Conservation (phyloP, 2,888 invertebrate species). For the Lordiphosa fenestrarum region DNA sequence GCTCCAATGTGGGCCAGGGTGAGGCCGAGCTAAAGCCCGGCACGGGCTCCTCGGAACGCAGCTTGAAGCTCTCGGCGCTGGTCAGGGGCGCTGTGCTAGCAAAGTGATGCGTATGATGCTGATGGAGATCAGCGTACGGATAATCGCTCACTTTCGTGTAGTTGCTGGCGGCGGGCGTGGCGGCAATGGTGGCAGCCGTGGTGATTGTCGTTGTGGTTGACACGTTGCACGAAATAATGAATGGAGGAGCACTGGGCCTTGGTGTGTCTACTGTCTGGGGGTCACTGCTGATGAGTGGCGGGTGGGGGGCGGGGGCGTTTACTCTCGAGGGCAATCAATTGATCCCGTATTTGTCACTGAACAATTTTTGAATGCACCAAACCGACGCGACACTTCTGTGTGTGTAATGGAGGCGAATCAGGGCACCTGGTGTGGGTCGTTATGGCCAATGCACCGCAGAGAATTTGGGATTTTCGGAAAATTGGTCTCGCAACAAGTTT, state of each 20-base stretch:
- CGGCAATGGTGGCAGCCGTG: conserved; percentile 66
- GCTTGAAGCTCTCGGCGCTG: conserved; percentile 74
- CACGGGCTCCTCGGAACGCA: conserved; percentile 89
- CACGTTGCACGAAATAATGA: conserved; percentile 6
- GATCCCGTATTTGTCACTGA: conserved; percentile 4
- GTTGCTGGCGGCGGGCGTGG: conserved; percentile 50
- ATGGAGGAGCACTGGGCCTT: conserved; percentile 1
- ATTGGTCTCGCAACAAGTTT: conserved; percentile 74
- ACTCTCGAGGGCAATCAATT: conserved; percentile 6
- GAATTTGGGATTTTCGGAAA: conserved; percentile 78
- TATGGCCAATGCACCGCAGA: conserved; percentile 74
- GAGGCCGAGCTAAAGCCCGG: conserved; percentile 89
- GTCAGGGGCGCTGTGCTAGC: conserved; percentile 65
- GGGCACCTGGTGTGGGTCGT: conserved; percentile 11
- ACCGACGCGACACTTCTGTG: conserved; percentile 12
- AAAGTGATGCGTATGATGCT: conserved; percentile 54
- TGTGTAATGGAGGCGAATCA: not conserved
- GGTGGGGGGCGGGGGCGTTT: not conserved
- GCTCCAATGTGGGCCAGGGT: conserved; percentile 89
- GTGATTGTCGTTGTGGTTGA: conserved; percentile 35
- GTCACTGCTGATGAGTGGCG: not conserved
- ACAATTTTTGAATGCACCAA: conserved; percentile 11
- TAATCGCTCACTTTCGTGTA: conserved; percentile 56
- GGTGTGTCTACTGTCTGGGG: conserved; percentile 4
- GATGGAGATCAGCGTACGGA: conserved; percentile 71